phyloP scores from a whole-genome alignment of 2,888 invertebrate genomes.

The Eueremaeus valkanovi region DNA sequence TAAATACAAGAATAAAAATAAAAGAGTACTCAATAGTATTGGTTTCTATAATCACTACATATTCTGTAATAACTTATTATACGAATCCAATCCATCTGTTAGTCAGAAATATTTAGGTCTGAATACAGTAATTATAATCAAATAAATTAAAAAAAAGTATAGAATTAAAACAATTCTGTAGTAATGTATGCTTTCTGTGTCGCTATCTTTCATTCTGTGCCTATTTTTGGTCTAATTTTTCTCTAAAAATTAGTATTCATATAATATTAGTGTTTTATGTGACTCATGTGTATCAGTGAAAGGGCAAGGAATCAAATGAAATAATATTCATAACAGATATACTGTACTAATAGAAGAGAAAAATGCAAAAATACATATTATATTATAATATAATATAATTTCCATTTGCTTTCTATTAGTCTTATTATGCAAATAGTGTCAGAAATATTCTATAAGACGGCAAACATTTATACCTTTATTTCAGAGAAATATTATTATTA shows the following conservation, averaged over 20 bases:
- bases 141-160: background rate
- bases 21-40: background rate
- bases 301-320: background rate
- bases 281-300: background rate
- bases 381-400: background rate
- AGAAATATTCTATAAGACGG: background rate
- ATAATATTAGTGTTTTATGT: background rate
- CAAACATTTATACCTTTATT: background rate
- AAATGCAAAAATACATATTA: too few relatives aligned
- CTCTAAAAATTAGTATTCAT: background rate
- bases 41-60: too few relatives aligned
- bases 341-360: too few relatives aligned
- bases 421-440: background rate
- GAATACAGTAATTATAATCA: background rate
- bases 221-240: background rate
- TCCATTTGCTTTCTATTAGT: background rate
- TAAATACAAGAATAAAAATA: background rate
- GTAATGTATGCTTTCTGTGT: too few relatives aligned
- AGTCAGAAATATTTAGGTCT: too few relatives aligned
- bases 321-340: background rate
- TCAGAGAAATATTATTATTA: too few relatives aligned
- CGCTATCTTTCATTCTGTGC: background rate
- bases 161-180: background rate
- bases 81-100: background rate
- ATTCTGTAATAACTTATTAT: background rate